Evolutionary conservation across 1,140 invertebrate genomes (phyloP), one percentile per base, ranked within the genome.

Genomic region (Laupala kohalensis): DNA sequence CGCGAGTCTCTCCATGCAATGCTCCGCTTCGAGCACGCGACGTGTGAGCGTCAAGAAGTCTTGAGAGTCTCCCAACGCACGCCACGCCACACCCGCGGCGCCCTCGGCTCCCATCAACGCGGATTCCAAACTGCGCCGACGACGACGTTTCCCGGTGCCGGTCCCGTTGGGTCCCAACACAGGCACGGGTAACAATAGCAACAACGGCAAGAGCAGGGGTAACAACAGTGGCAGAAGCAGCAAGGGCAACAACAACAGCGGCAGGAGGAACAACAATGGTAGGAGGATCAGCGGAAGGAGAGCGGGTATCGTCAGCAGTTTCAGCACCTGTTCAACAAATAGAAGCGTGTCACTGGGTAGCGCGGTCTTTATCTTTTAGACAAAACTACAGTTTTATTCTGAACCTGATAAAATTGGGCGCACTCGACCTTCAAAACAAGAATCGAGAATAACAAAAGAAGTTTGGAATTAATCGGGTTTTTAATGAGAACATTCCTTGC

Each of bases 141-240:
- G 69, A 6, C 69, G 69, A 5, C 29, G 69, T 25, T 28, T 24
- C 6, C 25, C 25, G 4, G n/a, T 12, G 19, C 69, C 29, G n/a
- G n/a, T n/a, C 13, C 13, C 13, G 6, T 6, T 28, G 26, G 69
- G 23, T 6, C 29, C 69, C 29, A 70, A 37, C 13, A 70, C 53
- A 15, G 69, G 69, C 15, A 70, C 28, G 28, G 69, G 69, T n/a
- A 37, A n/a, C 25, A 69, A 26, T n/a, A 70, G 69, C 29, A 70
- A 26, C 6, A 70, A 28, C 23, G 25, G 69, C 6, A 27, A 25
- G 4, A 70, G 69, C 6, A 70, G 69, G 5, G 25, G 69, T n/a
- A 27, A 28, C 4, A 70, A n/a, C 23, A 70, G 29, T 13, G 25
- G 69, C 23, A 27, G 15, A 3, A 70, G 15, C 9, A 70, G 69